Conservation (phyloP, 2,888 invertebrate species). For the Nebria salina region DNA sequence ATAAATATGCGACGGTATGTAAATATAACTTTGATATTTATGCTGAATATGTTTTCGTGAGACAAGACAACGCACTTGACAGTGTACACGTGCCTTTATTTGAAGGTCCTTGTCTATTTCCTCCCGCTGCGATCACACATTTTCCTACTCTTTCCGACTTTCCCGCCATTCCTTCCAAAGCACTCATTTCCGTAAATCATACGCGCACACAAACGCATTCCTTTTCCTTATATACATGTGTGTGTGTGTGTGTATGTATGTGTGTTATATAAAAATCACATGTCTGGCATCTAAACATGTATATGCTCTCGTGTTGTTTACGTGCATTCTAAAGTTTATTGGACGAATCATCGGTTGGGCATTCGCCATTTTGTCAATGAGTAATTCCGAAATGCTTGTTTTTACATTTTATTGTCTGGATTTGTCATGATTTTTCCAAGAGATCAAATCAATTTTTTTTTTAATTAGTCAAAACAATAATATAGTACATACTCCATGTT, state of each 20-base stretch:
- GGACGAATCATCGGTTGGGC: background rate
- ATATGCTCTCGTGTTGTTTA: background rate
- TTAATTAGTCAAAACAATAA: too few species aligned
- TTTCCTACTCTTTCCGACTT: background rate
- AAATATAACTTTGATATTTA: background rate
- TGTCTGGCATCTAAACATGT: background rate
- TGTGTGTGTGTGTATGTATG: background rate
- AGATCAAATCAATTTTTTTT: background rate
- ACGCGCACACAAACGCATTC: background rate
- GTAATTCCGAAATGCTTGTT: background rate
- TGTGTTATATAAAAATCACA: background rate
- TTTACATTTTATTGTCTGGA: background rate
- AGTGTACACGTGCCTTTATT: background rate
- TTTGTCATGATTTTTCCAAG: background rate
- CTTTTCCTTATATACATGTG: background rate
- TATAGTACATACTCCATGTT: too few species aligned
- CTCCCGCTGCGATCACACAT: background rate
- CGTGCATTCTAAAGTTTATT: background rate
- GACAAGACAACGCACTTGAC: background rate
- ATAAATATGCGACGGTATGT: background rate
- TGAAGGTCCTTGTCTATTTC: background rate
- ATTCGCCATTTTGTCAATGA: slow-evolving; percentile 1
- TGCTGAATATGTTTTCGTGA: background rate
- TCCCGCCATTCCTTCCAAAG: background rate
- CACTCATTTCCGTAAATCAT: background rate